These are phyloP conservation scores for Eira barbara DNA, from an alignment of 2,113 vertebrate genomes.

Conservation along the genomic window DNA sequence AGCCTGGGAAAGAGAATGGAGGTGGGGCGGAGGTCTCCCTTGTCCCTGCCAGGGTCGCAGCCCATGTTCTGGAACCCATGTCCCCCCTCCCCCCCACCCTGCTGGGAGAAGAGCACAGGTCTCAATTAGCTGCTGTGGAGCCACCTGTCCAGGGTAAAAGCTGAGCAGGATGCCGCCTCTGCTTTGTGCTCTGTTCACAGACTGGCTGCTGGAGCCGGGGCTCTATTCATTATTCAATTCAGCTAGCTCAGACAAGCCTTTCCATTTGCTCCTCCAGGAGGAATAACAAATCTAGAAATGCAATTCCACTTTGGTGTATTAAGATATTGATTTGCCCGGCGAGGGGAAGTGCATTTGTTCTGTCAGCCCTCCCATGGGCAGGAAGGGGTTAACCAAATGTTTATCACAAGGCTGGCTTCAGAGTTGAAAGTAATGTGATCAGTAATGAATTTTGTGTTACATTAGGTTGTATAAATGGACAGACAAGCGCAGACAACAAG, in stretches of 20 bases:
- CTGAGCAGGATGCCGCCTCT: constrained; percentile 63
- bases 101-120: constrained; percentile 58
- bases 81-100: constrained; percentile 26
- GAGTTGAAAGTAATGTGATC: constrained; percentile 99
- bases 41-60: neutral
- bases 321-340: constrained; percentile 84
- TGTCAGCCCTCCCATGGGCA: constrained; percentile 68
- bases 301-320: constrained; percentile 86
- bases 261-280: constrained; percentile 79
- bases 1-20: neutral
- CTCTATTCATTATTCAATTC: constrained; percentile 81
- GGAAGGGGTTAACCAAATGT: constrained; percentile 91
- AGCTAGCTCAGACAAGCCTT: constrained; percentile 69
- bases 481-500: constrained; percentile 96
- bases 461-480: constrained; percentile 96
- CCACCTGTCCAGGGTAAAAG: constrained; percentile 58
- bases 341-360: constrained; percentile 83
- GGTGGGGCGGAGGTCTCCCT: neutral
- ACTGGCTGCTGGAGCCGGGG: constrained; percentile 76
- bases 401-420: constrained; percentile 90
- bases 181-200: constrained; percentile 74
- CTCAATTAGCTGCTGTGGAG: constrained; percentile 59
- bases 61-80: constrained; percentile 37
- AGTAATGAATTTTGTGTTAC: constrained; percentile 99
- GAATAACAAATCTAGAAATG: constrained; percentile 85